Evolutionary conservation across 2,888 invertebrate genomes (phyloP), one percentile per base, ranked within the genome.

Genomic region (Hypomecis atomaria): DNA sequence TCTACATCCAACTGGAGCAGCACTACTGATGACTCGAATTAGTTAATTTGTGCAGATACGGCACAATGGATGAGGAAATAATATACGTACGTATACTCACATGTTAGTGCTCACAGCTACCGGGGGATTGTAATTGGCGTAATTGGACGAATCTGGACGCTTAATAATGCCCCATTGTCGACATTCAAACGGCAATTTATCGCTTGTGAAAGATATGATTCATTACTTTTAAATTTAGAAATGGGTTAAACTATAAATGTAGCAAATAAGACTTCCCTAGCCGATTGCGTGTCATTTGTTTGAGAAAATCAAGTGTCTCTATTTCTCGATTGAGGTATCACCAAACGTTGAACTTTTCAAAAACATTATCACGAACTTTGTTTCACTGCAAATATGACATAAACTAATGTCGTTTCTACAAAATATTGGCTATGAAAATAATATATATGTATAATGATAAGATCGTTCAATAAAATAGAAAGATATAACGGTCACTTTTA

Each of bases 61-160:
- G 79, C 87, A 91, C 90, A 92, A 90, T 91, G 88, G 86, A 86
- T 82, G 87, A 90, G 90, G 90, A 92, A 89, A 90, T 90, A 90
- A 90, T 88, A 87, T 79, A 86, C 82, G 80, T 78, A 77, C 47
- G 56, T 56, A 56, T 47, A 54, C 72, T 75, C 74, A 74, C 71
- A 77, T 76, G 71, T 80, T 81, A 78, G 75, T 83, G 83, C 83
- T 83, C 81, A 82, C 80, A 82, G 80, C 82, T 85, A 86, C 88
- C 87, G 86, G 89, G 88, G 86, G 87, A 88, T 87, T 88, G 89
- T 92, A 92, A 92, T 92, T 92, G 91, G 87, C 86, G 88, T 92
- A 92, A 92, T 92, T 92, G 91, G 84, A 84, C 87, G 88, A 92
- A 92, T 91, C 92, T 92, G 90, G 88, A 87, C 86, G 87, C 88